Conservation (phyloP, 2,888 invertebrate species). For the Melinaea marsaeus region DNA sequence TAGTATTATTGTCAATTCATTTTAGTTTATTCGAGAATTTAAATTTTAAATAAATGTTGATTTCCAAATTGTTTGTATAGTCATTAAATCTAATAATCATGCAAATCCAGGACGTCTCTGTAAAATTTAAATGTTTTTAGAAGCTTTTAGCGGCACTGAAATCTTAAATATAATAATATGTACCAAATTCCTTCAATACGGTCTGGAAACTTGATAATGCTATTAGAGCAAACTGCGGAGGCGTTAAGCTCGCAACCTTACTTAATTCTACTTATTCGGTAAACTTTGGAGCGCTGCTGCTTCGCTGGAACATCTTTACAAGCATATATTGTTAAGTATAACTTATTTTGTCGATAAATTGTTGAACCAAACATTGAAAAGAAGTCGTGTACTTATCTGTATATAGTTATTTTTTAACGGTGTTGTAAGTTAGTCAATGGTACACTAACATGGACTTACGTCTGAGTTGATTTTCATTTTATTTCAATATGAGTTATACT, state of each 20-base stretch:
- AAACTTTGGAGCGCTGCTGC: conserved; percentile 48
- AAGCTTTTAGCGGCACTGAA: conserved; percentile 1
- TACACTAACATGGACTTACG: too few relatives aligned
- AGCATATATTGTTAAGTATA: conserved; percentile 24
- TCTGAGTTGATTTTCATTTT: too few relatives aligned
- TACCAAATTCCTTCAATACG: conserved; percentile 65
- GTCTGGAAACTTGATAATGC: conserved; percentile 76
- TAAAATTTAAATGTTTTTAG: background rate
- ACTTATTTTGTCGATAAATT: background rate
- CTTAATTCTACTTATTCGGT: conserved; percentile 71
- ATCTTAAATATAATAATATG: conserved; percentile 52
- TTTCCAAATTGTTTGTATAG: conserved; percentile 18
- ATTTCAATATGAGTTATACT: too few relatives aligned
- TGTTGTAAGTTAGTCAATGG: too few relatives aligned
- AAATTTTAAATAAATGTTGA: conserved; percentile 12
- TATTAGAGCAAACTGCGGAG: conserved; percentile 66
- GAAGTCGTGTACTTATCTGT: conserved; percentile 5
- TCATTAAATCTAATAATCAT: background rate
- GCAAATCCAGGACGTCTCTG: too few relatives aligned
- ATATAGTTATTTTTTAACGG: too few relatives aligned
- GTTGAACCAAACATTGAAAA: background rate
- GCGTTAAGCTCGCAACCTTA: conserved; percentile 72
- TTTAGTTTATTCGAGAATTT: background rate
- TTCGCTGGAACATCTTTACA: conserved; percentile 29
- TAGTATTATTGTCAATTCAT: conserved; percentile 4